phyloP scores from a whole-genome alignment of 2,888 invertebrate genomes.

The Cristatella mucedo region DNA sequence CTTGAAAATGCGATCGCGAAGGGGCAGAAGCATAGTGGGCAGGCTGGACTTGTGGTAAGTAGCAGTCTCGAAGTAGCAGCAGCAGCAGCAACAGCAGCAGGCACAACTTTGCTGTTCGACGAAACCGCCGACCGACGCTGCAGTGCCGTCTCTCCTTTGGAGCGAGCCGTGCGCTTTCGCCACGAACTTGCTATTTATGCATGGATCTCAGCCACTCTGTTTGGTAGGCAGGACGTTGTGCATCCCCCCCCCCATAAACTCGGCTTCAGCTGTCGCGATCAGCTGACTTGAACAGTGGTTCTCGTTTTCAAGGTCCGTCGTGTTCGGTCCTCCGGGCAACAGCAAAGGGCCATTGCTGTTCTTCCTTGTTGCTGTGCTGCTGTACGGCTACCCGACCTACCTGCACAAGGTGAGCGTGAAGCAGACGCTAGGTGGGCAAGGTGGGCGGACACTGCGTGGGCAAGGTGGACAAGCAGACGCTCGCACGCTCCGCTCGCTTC shows the following conservation, averaged over 20 bases:
- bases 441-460: no score
- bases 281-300: conserved; percentile 2
- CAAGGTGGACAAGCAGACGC: no score
- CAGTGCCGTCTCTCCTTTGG: no score
- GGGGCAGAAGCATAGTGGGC: conserved; percentile 76
- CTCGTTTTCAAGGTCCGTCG: conserved; percentile 48
- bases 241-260: neutral
- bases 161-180: no score
- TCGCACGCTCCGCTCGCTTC: no score
- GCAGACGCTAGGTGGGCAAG: no score
- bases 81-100: no score
- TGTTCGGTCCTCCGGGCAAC: conserved; percentile 77
- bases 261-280: neutral
- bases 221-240: no score
- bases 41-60: conserved; percentile 61
- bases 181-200: no score
- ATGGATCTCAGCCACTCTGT: no score
- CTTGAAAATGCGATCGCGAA: conserved; percentile 56
- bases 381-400: conserved; percentile 90
- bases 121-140: neutral
- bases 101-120: neutral
- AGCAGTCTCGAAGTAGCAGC: no score
- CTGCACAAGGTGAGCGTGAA: conserved; percentile 61
- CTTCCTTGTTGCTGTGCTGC: conserved; percentile 64
- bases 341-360: conserved; percentile 71